Evolutionary conservation across 2,888 invertebrate species (phyloP).

Genomic region (Aradus depressus): DNA sequence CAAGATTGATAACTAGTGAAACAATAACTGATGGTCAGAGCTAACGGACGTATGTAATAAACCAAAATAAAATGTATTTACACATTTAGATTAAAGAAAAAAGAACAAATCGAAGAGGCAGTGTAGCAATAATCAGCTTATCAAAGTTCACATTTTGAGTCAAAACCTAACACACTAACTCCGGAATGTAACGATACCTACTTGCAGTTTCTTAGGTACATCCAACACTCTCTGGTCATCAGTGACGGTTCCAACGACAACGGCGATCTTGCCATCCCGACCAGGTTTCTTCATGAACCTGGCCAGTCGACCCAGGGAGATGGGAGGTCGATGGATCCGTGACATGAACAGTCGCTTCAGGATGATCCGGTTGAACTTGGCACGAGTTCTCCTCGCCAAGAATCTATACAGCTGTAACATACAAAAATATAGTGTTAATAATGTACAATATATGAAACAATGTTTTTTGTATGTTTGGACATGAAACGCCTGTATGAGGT

Average conservation of each 20-base stretch:
- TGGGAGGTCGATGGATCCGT: slow-evolving; percentile 85
- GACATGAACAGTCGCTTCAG: slow-evolving; percentile 95
- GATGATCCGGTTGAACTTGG: slow-evolving; percentile 93
- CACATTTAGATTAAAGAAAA: too few relatives aligned
- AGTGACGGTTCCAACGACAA: slow-evolving; percentile 90
- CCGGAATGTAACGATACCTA: too few relatives aligned
- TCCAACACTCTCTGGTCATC: slow-evolving; percentile 86
- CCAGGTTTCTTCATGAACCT: slow-evolving; percentile 81
- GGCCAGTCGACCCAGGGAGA: slow-evolving; percentile 78
- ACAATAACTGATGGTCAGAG: too few relatives aligned
- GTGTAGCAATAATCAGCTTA: too few relatives aligned
- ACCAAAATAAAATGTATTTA: too few relatives aligned
- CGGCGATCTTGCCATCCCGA: slow-evolving; percentile 76
- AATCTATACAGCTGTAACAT: slow-evolving; percentile 80
- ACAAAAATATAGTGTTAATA: background rate
- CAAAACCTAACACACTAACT: too few relatives aligned
- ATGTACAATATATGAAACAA: background rate
- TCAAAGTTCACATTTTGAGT: too few relatives aligned
- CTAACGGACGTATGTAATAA: too few relatives aligned
- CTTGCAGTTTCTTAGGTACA: slow-evolving; percentile 83
- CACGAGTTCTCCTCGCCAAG: slow-evolving; percentile 87
- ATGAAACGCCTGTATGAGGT: too few relatives aligned
- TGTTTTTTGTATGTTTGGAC: too few relatives aligned
- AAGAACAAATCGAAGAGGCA: too few relatives aligned
- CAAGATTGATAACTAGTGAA: too few relatives aligned